Conservation (phyloP, 2,888 invertebrate species). For the Adelognathus sp. region DNA sequence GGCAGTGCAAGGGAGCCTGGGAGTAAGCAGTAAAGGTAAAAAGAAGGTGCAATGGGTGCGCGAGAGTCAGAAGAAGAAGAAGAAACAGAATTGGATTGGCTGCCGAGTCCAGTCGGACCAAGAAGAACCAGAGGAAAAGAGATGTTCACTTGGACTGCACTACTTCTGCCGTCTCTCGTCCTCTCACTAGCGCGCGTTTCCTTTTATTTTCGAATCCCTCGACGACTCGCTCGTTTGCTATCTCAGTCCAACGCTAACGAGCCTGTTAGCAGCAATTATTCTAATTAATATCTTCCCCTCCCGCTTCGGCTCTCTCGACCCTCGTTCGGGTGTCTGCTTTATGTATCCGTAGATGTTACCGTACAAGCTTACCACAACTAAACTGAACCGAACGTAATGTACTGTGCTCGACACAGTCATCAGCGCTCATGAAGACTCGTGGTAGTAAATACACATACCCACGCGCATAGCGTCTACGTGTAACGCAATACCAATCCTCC, state of each 20-base stretch:
- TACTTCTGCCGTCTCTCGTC: conserved; percentile 30
- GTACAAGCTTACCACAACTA: background rate
- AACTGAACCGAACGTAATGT: background rate
- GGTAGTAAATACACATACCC: conserved; percentile 10
- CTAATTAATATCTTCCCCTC: conserved; percentile 80
- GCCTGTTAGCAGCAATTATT: conserved; percentile 81
- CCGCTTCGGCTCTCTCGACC: conserved; percentile 42
- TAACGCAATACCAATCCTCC: conserved; percentile 27
- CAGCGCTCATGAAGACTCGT: background rate
- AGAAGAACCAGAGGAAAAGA: conserved; percentile 40
- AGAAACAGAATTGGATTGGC: conserved; percentile 36
- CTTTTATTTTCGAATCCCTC: conserved; percentile 73
- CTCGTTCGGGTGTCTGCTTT: conserved; percentile 13
- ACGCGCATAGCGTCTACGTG: conserved; percentile 24
- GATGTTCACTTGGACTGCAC: conserved; percentile 35
- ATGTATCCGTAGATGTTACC: background rate
- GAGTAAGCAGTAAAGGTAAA: conserved; percentile 46
- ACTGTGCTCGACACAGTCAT: background rate
- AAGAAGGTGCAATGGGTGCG: conserved; percentile 27
- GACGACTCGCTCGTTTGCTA: conserved; percentile 75
- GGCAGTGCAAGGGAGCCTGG: conserved; percentile 38
- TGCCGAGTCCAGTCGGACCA: conserved; percentile 42
- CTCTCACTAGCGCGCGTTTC: conserved; percentile 47
- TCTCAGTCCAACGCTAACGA: conserved; percentile 79
- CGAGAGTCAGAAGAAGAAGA: conserved; percentile 81